phyloP scores from a whole-genome alignment of 1,140 invertebrate species.

The Cheumatopsyche charites region DNA sequence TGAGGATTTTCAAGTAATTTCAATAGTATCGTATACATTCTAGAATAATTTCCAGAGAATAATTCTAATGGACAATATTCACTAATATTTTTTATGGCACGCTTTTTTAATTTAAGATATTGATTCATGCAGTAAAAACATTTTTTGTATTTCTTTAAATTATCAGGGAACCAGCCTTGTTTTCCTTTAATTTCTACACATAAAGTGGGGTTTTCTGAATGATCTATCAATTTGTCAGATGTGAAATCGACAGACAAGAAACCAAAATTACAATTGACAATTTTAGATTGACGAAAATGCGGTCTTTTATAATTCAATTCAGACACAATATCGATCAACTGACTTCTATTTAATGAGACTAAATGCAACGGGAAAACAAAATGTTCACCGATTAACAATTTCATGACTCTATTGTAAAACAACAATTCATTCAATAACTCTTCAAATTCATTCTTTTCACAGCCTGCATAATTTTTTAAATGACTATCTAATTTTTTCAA shows the following conservation, averaged over 20 bases:
- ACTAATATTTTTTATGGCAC: conserved; percentile 60
- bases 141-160: conserved; percentile 60
- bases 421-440: conserved; percentile 36
- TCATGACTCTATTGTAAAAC: conserved; percentile 56
- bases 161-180: conserved; percentile 68
- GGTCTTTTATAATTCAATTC: conserved; percentile 51
- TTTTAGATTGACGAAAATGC: conserved; percentile 52
- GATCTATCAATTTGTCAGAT: conserved; percentile 49
- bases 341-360: conserved; percentile 50
- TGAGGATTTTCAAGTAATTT: conserved; percentile 69
- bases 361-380: conserved; percentile 50
- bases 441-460: conserved; percentile 30
- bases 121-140: conserved; percentile 77
- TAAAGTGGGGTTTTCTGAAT: conserved; percentile 54
- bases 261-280: conserved; percentile 52
- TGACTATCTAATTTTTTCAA: conserved; percentile 40
- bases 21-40: conserved; percentile 68
- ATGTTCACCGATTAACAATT: conserved; percentile 51
- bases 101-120: conserved; percentile 67
- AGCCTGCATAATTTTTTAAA: too few relatives aligned
- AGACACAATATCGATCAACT: conserved; percentile 49
- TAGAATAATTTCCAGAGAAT: conserved; percentile 66
- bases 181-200: conserved; percentile 81
- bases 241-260: conserved; percentile 56
- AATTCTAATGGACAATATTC: conserved; percentile 76